Evolutionary conservation across 2,888 invertebrate species (phyloP), one percentile per base, ranked within the genome.

Genomic region (Fragum whitleyi): DNA sequence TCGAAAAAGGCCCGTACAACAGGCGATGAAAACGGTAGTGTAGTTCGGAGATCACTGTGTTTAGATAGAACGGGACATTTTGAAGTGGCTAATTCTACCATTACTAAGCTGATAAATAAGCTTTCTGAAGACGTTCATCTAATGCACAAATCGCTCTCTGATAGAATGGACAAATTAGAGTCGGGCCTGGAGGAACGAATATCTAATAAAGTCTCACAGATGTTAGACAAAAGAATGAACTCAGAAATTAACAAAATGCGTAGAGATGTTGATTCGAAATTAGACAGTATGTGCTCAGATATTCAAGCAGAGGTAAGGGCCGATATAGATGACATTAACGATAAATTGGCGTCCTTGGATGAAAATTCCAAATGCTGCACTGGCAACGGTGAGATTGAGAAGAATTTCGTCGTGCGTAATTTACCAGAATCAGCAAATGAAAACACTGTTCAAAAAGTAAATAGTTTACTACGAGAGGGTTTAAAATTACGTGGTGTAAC

Each of bases 161-260:
- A 73, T 26, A 32, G 72, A 5, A 61, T 73, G 7, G 72, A 73
- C 28, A 61, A 73, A 73, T 29, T 62, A 11, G 62, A 73, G n/a
- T 23, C 28, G 39, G 61, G 73, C 6, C 73, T 73, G 11, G 73
- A 73, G 53, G 51, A 73, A 42, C 61, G 61, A 47, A 73, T 73
- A 14, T 1, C 61, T 7, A 29, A 9, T 21, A 73, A 73, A 29
- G 42, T 73, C 7, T 14, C 73, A 39, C 73, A 73, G 23, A 7
- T 73, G 26, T 51, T 73, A 11, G 73, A 73, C 32, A 73, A 73
- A 26, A 14, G 62, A 6, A 47, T 73, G 23, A 42, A 21, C n/a
- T 11, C 47, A 21, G 73, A 73, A 62, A 62, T 73, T 61, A 53
- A 32, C 23, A 62, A 53, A 51, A 65, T 73, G 6, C 2, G 73